These are phyloP conservation scores for Scaptomyza reducta DNA, from an alignment of 2,888 invertebrate genomes.

Conservation along the genomic window DNA sequence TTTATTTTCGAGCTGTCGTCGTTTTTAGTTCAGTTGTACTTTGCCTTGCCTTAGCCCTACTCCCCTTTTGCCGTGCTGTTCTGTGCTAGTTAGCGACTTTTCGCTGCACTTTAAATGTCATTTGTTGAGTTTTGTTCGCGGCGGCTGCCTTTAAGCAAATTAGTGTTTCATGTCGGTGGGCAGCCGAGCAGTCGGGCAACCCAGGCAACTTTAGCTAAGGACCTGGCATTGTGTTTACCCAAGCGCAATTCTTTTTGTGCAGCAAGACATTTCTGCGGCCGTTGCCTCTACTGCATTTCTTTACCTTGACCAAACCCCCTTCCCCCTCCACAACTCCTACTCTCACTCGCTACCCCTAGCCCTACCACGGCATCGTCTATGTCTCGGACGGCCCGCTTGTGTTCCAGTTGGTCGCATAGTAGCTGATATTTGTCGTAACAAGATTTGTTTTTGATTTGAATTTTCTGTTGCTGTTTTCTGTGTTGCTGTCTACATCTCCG, in stretches of 20 bases:
- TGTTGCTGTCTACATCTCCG: neutral
- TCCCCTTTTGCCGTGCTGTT: neutral
- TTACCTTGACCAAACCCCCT: too few species aligned
- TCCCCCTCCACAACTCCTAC: too few species aligned
- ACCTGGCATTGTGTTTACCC: slow-evolving; percentile 67
- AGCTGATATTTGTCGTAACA: slow-evolving; percentile 71
- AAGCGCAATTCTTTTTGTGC: slow-evolving; percentile 67
- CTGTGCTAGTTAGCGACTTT: slow-evolving; percentile 72
- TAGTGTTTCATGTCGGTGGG: slow-evolving; percentile 54
- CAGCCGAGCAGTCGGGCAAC: slow-evolving; percentile 22
- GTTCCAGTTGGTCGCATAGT: slow-evolving; percentile 71
- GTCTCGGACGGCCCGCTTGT: slow-evolving; percentile 58
- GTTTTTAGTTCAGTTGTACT: slow-evolving; percentile 13
- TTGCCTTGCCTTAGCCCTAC: neutral
- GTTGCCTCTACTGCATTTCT: slow-evolving; percentile 1
- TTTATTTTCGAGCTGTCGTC: slow-evolving; percentile 58
- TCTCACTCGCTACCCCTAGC: too few species aligned
- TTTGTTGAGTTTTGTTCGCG: slow-evolving; percentile 67
- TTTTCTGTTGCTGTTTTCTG: slow-evolving; percentile 20
- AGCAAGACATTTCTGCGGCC: slow-evolving; percentile 52
- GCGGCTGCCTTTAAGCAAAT: slow-evolving; percentile 70
- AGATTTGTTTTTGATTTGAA: slow-evolving; percentile 73
- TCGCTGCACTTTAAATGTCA: slow-evolving; percentile 77
- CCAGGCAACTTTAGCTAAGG: slow-evolving; percentile 34
- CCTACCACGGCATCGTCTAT: slow-evolving; percentile 15